Evolutionary conservation across 2,888 invertebrate species (phyloP).

Genomic region (Metellina segmentata): DNA sequence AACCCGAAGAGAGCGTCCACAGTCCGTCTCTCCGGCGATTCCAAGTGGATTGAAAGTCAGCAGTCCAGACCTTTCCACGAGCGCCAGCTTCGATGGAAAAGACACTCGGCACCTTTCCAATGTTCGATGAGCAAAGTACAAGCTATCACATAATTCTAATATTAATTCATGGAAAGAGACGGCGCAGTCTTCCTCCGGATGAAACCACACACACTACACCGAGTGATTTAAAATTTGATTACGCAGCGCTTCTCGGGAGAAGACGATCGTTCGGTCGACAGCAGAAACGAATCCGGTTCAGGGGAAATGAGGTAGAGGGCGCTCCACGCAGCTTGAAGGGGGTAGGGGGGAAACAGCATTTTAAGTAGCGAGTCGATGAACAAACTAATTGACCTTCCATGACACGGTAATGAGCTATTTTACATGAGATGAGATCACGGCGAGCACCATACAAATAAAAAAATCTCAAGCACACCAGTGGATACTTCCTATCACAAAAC

Average conservation of each 20-base stretch:
- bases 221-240: neutral
- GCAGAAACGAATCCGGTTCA: neutral
- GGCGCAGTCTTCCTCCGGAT: neutral
- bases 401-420: conserved; percentile 23
- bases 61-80: neutral
- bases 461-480: conserved; percentile 1
- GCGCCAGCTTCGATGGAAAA: neutral
- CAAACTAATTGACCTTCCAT: neutral
- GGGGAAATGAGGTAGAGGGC: neutral
- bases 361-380: neutral
- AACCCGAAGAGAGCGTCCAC: neutral
- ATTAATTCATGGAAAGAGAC: neutral
- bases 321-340: too few relatives aligned
- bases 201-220: neutral
- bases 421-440: conserved; percentile 73
- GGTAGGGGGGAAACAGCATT: neutral
- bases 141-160: neutral
- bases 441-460: conserved; percentile 70
- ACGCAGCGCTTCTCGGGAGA: neutral
- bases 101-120: neutral
- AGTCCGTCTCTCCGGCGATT: neutral
- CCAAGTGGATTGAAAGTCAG: neutral
- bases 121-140: neutral
- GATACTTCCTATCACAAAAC: conserved; percentile 57
- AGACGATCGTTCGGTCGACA: neutral